Evolutionary conservation across 2,797 vertebrate genomes (phyloP), one percentile per base, ranked within the genome.

Genomic region (Eupleurogrammus muticus): DNA sequence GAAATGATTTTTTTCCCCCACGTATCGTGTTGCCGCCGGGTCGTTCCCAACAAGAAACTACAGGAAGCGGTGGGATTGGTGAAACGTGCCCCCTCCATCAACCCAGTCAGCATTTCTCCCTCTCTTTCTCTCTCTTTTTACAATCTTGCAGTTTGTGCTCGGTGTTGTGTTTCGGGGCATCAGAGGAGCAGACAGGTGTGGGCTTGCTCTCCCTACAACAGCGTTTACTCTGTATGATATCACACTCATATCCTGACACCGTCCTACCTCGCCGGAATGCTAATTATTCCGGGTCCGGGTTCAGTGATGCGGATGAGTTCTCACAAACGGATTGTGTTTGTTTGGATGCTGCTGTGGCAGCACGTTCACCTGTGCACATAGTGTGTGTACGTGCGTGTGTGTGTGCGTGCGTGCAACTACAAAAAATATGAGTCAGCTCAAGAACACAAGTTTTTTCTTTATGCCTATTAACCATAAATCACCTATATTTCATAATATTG

Each of bases 251-350:
- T 68, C 55, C 63, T 46, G 51, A 70, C 62, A 17, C 48, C 49
- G 19, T 49, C 60, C 51, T 5, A 55, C n/a, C 40, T 1, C 0
- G 12, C 1, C 11, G 80, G 74, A 81, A 83, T 85, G 63, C 19
- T 46, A n/a, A 61, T 47, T 1, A 71, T 83, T 62, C 23, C 1
- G 21, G 40, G 34, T 5, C 51, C 14, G 0, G 24, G 49, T 56
- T 75, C 67, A 75, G 10, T 19, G 66, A 75, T 55, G 19, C 55
- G 1, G 19, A 50, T 64, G 16, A 57, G 53, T 58, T 10, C 49
- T 3, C 9, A 14, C 6, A 13, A 7, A 10, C 34, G 36, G 60
- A 55, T 63, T 61, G 53, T 34, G 10, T 70, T 40, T 13, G 23
- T 75, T 42, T 76, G 13, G 5, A 6, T 1, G 32, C 56, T 58